phyloP scores from a whole-genome alignment of 2,888 invertebrate species.

The Bombyx huttoni region DNA sequence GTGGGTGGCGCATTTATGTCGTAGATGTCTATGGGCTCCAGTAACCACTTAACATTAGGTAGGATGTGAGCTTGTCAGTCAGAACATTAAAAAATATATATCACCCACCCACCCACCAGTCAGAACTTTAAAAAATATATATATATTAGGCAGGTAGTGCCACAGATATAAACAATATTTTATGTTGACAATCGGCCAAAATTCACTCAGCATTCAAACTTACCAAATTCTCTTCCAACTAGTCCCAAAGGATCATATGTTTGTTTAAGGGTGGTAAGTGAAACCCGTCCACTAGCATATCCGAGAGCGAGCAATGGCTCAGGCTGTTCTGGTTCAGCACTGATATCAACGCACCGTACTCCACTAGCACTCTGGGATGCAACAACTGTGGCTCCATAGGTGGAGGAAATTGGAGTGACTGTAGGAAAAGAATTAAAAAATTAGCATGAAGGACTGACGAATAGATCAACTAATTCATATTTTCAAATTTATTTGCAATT shows the following conservation, averaged over 20 bases:
- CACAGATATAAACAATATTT: no score
- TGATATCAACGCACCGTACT: conserved; percentile 88
- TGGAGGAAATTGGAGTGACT: conserved; percentile 80
- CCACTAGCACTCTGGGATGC: conserved; percentile 85
- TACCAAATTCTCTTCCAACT: conserved; percentile 84
- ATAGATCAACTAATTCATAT: not conserved
- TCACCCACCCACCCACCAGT: no score
- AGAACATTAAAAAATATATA: no score
- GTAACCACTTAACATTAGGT: no score
- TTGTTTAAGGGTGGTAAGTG: conserved; percentile 83
- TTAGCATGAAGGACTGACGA: conserved; percentile 8
- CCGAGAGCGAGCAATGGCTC: conserved; percentile 91
- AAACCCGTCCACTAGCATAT: conserved; percentile 89
- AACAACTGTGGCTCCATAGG: conserved; percentile 77
- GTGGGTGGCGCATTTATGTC: no score
- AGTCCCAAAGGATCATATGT: conserved; percentile 77
- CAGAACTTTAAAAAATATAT: no score
- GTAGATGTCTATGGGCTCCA: no score
- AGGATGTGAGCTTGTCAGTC: no score
- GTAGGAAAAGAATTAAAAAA: not conserved
- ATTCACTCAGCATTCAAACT: conserved; percentile 7
- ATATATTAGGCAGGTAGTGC: no score
- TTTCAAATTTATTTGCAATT: no score
- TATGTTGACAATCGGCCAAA: not conserved
- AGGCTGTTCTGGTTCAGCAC: conserved; percentile 80